Evolutionary conservation across 2,888 invertebrate genomes (phyloP).

Genomic region (Tryphoninae sp.): DNA sequence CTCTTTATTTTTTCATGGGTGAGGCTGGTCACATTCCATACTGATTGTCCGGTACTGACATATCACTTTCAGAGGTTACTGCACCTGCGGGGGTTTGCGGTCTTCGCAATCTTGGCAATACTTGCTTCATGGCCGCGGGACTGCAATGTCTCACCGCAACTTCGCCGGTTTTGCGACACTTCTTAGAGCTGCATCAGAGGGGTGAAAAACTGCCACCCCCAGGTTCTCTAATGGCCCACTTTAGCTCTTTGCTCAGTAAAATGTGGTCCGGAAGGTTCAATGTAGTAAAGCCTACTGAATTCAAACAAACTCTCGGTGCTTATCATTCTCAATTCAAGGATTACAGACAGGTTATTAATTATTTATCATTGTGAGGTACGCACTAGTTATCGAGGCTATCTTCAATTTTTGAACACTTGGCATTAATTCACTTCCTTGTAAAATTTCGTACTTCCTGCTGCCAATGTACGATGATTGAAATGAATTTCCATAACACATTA

Average conservation of each 20-base stretch:
- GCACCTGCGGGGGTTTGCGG: constrained; percentile 83
- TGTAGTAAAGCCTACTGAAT: constrained; percentile 83
- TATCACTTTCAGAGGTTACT: constrained; percentile 67
- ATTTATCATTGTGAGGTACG: not conserved
- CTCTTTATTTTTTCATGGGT: no score
- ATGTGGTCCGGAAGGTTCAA: constrained; percentile 84
- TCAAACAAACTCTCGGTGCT: constrained; percentile 84
- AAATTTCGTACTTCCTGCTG: no score
- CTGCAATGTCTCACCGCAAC: constrained; percentile 84
- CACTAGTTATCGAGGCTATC: no score
- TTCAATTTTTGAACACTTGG: no score
- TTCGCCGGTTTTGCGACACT: constrained; percentile 83
- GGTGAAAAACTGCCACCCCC: constrained; percentile 76
- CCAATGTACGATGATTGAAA: no score
- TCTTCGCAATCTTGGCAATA: constrained; percentile 83
- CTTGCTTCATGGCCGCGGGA: constrained; percentile 84
- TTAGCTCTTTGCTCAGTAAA: constrained; percentile 83
- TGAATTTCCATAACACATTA: no score
- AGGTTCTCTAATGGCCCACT: constrained; percentile 82
- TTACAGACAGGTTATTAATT: constrained; percentile 83
- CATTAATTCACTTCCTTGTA: no score
- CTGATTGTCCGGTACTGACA: not conserved
- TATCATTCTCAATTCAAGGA: constrained; percentile 85
- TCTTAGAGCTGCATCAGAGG: constrained; percentile 79
- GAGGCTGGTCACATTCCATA: no score